Evolutionary conservation across 2,797 vertebrate genomes (phyloP), one percentile per base, ranked within the genome.

Genomic region (Rhabdophis nuchalis): DNA sequence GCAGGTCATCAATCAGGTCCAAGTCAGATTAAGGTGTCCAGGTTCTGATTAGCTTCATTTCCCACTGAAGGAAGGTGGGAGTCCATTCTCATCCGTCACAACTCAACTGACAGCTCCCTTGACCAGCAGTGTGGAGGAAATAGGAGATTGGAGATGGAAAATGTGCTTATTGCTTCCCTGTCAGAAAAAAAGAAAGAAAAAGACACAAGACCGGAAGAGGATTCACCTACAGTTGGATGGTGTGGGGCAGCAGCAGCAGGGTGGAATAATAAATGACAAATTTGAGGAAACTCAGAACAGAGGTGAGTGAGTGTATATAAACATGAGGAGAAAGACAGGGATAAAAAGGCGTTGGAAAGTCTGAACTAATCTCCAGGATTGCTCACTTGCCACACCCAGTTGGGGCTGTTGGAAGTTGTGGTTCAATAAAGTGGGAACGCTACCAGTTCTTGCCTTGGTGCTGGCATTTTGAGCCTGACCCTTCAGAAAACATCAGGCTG

Each of bases 31-130:
- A 93, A 91, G 92, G 92, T 93, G 86, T 85, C 89, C 86, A 85
- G 56, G 56, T 86, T 90, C 89, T 93, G 92, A 93, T 93, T 93
- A 93, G 92, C 92, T 93, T 93, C 92, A 87, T 88, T 90, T 91
- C 89, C 92, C 92, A 91, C 41, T 54, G 93, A 89, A 89, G 87
- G 46, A 87, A 93, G 82, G 90, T 86, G 89, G 85, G 88, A 60
- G 60, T 91, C 92, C 90, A 58, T 68, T 72, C 58, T 58, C 88
- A 91, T 93, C 56, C 27, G n/a, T 92, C 93, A 91, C 64, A 41
- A 29, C 57, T 86, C 52, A 57, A 41, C 32, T 91, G 90, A 89
- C 90, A 93, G 88, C 87, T 87, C 82, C 77, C 90, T 89, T 89
- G 90, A 88, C 89, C 90, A 88, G 53, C 82, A 54, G 36, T 53